These are phyloP conservation scores for Phalanger gymnotis DNA, from an alignment of 2,797 vertebrate genomes.

Conservation along the genomic window DNA sequence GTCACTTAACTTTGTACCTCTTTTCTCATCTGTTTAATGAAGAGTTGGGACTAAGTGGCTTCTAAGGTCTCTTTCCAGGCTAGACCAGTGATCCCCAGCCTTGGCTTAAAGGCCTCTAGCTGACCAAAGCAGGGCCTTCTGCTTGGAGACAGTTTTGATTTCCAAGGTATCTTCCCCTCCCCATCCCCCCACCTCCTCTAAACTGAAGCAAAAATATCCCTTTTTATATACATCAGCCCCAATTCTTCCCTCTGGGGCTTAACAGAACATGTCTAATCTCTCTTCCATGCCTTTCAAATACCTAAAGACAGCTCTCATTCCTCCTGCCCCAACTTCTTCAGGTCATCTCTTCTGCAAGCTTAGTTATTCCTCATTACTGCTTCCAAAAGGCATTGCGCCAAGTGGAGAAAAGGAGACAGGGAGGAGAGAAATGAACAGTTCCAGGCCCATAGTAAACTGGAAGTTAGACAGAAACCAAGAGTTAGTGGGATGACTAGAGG, in stretches of 20 bases:
- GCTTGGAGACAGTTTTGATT: background rate
- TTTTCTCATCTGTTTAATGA: constrained; percentile 44
- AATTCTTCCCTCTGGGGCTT: background rate
- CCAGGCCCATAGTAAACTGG: background rate
- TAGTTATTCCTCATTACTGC: background rate
- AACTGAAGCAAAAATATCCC: background rate
- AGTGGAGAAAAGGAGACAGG: background rate
- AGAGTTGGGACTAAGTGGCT: background rate
- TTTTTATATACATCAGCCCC: no score
- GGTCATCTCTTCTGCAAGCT: background rate
- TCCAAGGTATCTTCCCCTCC: background rate
- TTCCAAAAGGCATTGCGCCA: background rate
- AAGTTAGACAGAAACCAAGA: background rate
- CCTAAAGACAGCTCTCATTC: background rate
- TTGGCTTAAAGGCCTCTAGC: background rate
- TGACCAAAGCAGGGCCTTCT: background rate
- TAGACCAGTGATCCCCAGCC: background rate
- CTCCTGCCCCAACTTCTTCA: background rate
- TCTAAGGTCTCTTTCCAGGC: background rate
- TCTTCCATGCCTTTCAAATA: background rate
- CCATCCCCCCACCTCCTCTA: no score
- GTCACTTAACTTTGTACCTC: constrained; percentile 4
- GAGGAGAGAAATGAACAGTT: background rate
- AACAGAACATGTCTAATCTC: background rate
- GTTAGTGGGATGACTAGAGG: background rate